Percentiles rank a stretch among this genome's conserved stretches.
Conservation (phyloP, 2,797 vertebrate genomes). For the Thripadectes ignobilis region DNA sequence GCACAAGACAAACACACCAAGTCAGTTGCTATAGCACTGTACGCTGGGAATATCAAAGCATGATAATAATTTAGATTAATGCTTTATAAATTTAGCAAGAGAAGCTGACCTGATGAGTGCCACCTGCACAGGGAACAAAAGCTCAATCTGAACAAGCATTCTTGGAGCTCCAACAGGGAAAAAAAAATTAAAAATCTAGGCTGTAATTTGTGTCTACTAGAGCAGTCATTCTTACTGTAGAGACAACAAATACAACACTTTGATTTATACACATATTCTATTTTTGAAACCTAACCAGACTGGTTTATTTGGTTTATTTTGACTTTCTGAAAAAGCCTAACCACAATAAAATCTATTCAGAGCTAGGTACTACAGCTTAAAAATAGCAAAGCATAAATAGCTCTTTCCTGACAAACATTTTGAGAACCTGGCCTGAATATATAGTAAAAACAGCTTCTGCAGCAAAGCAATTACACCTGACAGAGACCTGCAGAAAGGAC, state of each 20-base stretch:
- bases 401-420: constrained; percentile 23
- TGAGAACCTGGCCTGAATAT: background rate
- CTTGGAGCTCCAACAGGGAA: background rate
- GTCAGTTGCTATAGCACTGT: background rate
- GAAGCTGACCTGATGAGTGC: background rate
- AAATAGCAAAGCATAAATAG: constrained; percentile 47
- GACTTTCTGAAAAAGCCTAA: constrained; percentile 58
- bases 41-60: background rate
- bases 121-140: background rate
- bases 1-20: background rate
- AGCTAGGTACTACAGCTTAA: constrained; percentile 15
- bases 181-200: background rate
- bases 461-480: background rate
- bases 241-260: constrained; percentile 45
- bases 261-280: constrained; percentile 27
- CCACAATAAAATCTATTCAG: constrained; percentile 54
- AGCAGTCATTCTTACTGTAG: background rate
- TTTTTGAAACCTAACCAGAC: constrained; percentile 60
- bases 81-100: background rate
- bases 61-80: background rate
- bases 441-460: background rate
- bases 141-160: background rate
- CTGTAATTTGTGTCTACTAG: constrained; percentile 9
- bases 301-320: constrained; percentile 63
- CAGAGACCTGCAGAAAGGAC: background rate